A percentile compares a stretch with the other conserved stretches of the same genome.
Evolutionary conservation across 92 coral and sea anemone genomes (phyloP).

Genomic region (Desmophyllum pertusum): DNA sequence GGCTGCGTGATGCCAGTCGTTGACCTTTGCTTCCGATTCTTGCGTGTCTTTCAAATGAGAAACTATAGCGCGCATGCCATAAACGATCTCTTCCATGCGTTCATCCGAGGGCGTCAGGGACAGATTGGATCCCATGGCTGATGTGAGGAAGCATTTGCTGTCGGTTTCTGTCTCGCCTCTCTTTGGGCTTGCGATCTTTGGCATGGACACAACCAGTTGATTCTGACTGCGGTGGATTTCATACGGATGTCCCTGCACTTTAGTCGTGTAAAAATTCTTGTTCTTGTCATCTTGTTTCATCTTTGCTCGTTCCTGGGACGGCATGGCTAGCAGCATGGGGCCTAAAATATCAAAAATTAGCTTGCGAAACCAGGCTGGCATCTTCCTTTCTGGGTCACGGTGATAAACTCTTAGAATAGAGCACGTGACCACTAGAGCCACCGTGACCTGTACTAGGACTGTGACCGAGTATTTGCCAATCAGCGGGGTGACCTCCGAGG

Average conservation of each 20-base stretch:
- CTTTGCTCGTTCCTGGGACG: conserved; percentile 72
- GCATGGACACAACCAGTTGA: conserved; percentile 57
- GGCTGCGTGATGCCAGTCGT: conserved; percentile 97
- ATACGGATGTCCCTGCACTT: conserved; percentile 69
- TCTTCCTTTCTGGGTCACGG: conserved; percentile 83
- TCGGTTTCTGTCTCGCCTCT: conserved; percentile 42
- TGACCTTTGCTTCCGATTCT: conserved; percentile 76
- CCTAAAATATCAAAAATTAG: conserved; percentile 87
- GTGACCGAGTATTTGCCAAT: conserved; percentile 94
- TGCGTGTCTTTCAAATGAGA: conserved; percentile 89
- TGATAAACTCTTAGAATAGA: conserved; percentile 84
- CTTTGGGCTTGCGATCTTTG: conserved; percentile 48
- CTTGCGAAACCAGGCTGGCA: conserved; percentile 88
- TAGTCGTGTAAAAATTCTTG: conserved; percentile 39
- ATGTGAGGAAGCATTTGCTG: conserved; percentile 55
- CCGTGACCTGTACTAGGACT: conserved; percentile 82
- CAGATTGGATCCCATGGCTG: conserved; percentile 51
- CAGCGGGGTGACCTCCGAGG: conserved; percentile 93
- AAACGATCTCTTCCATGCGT: conserved; percentile 79
- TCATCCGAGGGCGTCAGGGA: conserved; percentile 67
- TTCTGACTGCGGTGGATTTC: conserved; percentile 63
- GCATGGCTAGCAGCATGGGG: conserved; percentile 83
- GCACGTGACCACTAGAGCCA: conserved; percentile 82
- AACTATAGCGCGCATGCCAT: conserved; percentile 76
- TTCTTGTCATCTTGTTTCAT: conserved; percentile 55